Evolutionary conservation across 2,113 vertebrate genomes (phyloP), one percentile per base, ranked within the genome.

Genomic region (Phalacrocorax aristotelis): DNA sequence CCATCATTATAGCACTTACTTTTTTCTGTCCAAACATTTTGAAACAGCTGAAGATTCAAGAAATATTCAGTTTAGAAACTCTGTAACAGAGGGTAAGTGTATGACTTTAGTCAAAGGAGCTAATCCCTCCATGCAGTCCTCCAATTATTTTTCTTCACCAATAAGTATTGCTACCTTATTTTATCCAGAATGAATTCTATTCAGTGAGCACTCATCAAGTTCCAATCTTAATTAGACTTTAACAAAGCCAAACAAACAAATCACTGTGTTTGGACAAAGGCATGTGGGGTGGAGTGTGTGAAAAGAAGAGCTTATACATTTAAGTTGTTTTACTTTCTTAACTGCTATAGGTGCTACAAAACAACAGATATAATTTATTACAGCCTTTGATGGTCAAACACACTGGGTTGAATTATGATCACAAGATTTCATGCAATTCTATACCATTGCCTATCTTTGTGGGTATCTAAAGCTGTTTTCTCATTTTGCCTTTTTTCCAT

Each of bases 211-310:
- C 71, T 96, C 93, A 93, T 93, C 91, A 96, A 95, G 61, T 95
- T 94, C 81, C 93, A 90, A 49, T 89, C 79, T 95, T 95, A 91
- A 95, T 96, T 95, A 97, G 83, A 89, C 70, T 89, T 80, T 75
- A 88, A 95, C 83, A 97, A 97, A 97, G 90, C 86, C 91, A 95
- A 92, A 94, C 91, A 96, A 97, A 96, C 88, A 93, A 93, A 93
- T 93, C 78, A 72, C 94, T 95, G 30, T 91, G 74, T 82, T 95
- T 93, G 46, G 80, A 83, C 93, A 92, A 92, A 94, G 42, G 58
- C 77, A 78, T 83, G 87, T 90, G 71, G 89, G 54, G 65, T 89
- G 57, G 61, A 95, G 87, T 48, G 10, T 14, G 2, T 87, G 78
- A 95, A 95, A 97, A 92, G 81, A 93, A 94, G 74, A 93, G 48